A percentile compares a stretch with the other conserved stretches of the same genome.
Conservation (phyloP, 2,888 invertebrate genomes). For the Yponomeuta cagnagella region DNA sequence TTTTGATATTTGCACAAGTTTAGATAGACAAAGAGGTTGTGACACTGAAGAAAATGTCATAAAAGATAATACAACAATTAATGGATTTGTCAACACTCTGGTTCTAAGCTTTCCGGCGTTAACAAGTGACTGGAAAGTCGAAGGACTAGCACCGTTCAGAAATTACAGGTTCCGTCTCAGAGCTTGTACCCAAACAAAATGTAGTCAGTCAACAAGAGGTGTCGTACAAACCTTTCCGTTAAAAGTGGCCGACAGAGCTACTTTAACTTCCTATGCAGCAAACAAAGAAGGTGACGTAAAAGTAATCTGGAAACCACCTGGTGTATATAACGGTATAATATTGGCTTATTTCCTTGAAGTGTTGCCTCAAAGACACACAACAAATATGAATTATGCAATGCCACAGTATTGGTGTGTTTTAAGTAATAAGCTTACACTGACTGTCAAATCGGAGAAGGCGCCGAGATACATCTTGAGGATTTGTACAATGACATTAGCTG, state of each 20-base stretch:
- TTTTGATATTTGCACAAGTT: slow-evolving; percentile 48
- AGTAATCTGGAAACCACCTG: slow-evolving; percentile 52
- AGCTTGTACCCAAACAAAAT: slow-evolving; percentile 42
- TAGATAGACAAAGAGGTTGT: slow-evolving; percentile 5
- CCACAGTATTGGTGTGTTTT: slow-evolving; percentile 47
- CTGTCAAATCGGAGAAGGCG: slow-evolving; percentile 29
- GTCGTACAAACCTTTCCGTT: slow-evolving; percentile 48
- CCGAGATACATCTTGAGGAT: slow-evolving; percentile 36
- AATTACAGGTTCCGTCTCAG: slow-evolving; percentile 58
- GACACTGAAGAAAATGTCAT: background rate
- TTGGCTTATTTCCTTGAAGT: slow-evolving; percentile 55
- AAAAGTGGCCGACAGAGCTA: slow-evolving; percentile 43
- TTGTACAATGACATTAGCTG: slow-evolving; percentile 39
- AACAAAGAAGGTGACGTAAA: slow-evolving; percentile 36
- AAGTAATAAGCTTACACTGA: background rate
- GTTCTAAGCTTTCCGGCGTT: slow-evolving; percentile 39
- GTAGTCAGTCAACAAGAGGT: slow-evolving; percentile 50
- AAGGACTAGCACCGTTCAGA: slow-evolving; percentile 51
- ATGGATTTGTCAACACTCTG: slow-evolving; percentile 40
- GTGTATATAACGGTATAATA: slow-evolving; percentile 52
- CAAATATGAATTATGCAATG: slow-evolving; percentile 30
- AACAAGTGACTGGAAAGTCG: slow-evolving; percentile 40
- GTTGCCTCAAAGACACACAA: slow-evolving; percentile 34
- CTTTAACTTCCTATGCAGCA: slow-evolving; percentile 29
- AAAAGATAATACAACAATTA: slow-evolving; percentile 34